These are phyloP conservation scores for Bombus cullumanus DNA, from an alignment of 1,140 invertebrate species.

Conservation along the genomic window DNA sequence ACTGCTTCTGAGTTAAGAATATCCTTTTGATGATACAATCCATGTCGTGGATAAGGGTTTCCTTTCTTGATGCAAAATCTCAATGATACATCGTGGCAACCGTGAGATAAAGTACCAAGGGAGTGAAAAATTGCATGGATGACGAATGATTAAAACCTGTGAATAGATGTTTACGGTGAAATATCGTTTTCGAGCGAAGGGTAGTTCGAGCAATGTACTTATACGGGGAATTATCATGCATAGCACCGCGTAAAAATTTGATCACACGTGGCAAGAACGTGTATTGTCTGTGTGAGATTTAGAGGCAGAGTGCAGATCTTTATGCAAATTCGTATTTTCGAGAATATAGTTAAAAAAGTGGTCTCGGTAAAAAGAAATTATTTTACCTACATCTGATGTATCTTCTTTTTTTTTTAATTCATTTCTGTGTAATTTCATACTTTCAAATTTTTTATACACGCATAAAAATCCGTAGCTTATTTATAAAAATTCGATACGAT, in stretches of 20 bases:
- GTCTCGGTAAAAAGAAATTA: no score
- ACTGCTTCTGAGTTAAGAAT: constrained; percentile 25
- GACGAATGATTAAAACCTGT: not conserved
- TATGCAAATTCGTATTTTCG: no score
- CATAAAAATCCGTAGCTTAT: no score
- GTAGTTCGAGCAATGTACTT: not conserved
- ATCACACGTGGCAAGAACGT: not conserved
- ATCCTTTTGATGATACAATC: constrained; percentile 30
- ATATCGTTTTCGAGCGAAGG: not conserved
- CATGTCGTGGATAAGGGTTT: not conserved
- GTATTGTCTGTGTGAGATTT: not conserved
- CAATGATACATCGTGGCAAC: no score
- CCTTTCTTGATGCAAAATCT: not conserved
- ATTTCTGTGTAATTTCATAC: no score
- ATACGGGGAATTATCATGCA: not conserved
- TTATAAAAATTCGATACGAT: no score
- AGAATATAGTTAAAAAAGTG: no score
- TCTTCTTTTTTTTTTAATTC: no score
- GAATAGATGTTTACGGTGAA: not conserved
- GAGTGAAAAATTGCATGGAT: not conserved
- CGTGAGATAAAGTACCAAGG: no score
- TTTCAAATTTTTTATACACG: no score
- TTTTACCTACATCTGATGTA: no score
- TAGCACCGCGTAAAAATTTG: not conserved
- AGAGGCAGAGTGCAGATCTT: no score